Evolutionary conservation across 2,797 vertebrate species (phyloP).

Genomic region (Anabacerthia variegaticeps): DNA sequence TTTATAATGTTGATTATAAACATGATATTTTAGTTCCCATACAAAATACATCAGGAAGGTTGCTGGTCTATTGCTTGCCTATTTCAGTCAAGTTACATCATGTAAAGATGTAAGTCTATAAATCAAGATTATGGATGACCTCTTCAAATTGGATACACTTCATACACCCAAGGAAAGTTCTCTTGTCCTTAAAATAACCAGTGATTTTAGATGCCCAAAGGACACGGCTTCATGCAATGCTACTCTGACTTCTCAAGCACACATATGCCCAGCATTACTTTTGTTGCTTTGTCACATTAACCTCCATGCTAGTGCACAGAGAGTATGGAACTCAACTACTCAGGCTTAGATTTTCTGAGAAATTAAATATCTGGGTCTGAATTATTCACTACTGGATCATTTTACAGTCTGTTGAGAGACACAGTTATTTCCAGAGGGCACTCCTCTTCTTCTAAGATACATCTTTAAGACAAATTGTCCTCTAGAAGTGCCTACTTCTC

Average conservation of each 20-base stretch:
- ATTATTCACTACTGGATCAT: background rate
- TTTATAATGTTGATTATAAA: background rate
- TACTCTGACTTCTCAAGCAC: background rate
- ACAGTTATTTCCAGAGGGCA: background rate
- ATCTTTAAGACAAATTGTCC: background rate
- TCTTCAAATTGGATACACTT: background rate
- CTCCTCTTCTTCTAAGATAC: background rate
- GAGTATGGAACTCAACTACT: background rate
- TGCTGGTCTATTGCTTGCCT: background rate
- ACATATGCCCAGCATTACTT: background rate
- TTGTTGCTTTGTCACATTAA: background rate
- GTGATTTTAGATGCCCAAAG: background rate
- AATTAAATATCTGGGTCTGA: background rate
- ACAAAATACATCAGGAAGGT: background rate
- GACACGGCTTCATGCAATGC: fast-evolving
- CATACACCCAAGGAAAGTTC: background rate
- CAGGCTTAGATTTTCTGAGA: background rate
- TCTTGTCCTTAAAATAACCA: background rate
- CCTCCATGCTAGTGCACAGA: background rate
- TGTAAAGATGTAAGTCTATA: background rate
- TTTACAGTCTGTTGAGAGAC: background rate
- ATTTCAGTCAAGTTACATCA: background rate
- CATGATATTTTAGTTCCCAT: background rate
- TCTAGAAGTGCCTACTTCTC: background rate
- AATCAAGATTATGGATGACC: background rate